Base-by-base conservation (phyloP, 2,113 vertebrate genomes). In the Osmerus eperlanus region DNA sequence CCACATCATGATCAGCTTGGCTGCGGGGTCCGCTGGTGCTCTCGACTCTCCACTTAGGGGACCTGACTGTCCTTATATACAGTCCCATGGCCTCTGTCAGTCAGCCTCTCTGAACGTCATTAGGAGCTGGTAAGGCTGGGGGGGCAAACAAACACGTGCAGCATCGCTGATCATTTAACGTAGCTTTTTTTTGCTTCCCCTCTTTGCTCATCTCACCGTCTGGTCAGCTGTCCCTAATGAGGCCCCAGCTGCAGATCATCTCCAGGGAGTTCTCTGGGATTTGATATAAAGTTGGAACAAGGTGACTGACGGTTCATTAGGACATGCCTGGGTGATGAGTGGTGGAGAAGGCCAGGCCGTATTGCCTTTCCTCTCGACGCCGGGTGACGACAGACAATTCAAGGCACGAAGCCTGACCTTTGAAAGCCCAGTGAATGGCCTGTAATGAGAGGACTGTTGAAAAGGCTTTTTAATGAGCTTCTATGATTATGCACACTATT, bases 381-480 rank as follows among this genome's bases (percentile, higher is more conserved):
- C 9, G 36, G 54, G 55, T 58, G 47, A 73, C 51, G 13, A 71
- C 8, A 61, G 9, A 72, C 66, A 51, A 71, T 9, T 70, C 53
- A 18, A 12, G 76, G 61, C 25, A 64, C 25, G 0, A 18, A 13
- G 23, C 13, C 25, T 64, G 61, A 29, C 72, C 70, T 76, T 82
- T 32, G 32, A 28, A 64, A 11, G 81, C 36, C 65, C 29, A 18
- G 23, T 52, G 61, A 64, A 64, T 64, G 61, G 61, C 3, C 28
- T 69, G 63, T 65, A 79, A 81, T 76, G 36, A 63, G 12, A 21
- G 60, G 9, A 66, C 61, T 19, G 63, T 80, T 72, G n/a, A 71
- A 77, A 74, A 67, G 70, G 52, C 79, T 32, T 65, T 60, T 61
- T 88, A 88, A 88, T 83, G 68, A 88, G 71, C 4, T 36, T 72